Conservation (phyloP, 2,888 invertebrate species). For the Drosophila yooni region DNA sequence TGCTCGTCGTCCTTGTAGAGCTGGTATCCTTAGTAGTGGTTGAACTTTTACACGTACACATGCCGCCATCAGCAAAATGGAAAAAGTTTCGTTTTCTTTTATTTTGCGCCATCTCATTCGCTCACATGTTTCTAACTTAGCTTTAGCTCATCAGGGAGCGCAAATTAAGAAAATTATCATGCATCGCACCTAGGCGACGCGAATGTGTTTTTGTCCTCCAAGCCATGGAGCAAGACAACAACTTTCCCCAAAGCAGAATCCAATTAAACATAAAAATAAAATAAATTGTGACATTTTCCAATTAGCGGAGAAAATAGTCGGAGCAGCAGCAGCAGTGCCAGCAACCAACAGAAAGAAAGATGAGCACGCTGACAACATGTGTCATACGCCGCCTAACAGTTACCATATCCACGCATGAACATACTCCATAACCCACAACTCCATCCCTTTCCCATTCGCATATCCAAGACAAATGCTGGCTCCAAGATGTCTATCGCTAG, state of each 20-base stretch:
- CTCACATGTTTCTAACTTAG: constrained; percentile 10
- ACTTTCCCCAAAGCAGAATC: constrained; percentile 62
- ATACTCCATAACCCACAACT: constrained; percentile 1
- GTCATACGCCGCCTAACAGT: constrained; percentile 55
- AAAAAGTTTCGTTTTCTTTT: constrained; percentile 63
- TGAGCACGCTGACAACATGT: constrained; percentile 77
- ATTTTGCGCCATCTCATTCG: background rate
- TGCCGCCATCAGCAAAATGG: constrained; percentile 77
- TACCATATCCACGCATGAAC: constrained; percentile 1
- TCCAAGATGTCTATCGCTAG: constrained; percentile 77
- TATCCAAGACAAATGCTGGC: constrained; percentile 71
- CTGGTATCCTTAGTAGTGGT: constrained; percentile 45
- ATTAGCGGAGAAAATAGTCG: constrained; percentile 74
- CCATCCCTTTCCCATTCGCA: constrained; percentile 11
- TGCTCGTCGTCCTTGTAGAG: constrained; percentile 32
- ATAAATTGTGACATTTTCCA: constrained; percentile 79
- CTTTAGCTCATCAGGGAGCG: constrained; percentile 69
- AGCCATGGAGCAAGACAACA: constrained; percentile 20
- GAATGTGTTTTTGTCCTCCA: constrained; percentile 2
- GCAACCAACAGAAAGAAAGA: constrained; percentile 49
- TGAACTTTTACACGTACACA: constrained; percentile 76
- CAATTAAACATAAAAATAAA: constrained; percentile 79
- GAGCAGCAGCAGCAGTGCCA: background rate
- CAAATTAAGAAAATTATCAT: constrained; percentile 80
- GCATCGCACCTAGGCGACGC: constrained; percentile 74